A percentile compares a stretch with the other conserved stretches of the same genome.
phyloP scores from a whole-genome alignment of 2,113 vertebrate species.

The Microcebus ravelobensis region DNA sequence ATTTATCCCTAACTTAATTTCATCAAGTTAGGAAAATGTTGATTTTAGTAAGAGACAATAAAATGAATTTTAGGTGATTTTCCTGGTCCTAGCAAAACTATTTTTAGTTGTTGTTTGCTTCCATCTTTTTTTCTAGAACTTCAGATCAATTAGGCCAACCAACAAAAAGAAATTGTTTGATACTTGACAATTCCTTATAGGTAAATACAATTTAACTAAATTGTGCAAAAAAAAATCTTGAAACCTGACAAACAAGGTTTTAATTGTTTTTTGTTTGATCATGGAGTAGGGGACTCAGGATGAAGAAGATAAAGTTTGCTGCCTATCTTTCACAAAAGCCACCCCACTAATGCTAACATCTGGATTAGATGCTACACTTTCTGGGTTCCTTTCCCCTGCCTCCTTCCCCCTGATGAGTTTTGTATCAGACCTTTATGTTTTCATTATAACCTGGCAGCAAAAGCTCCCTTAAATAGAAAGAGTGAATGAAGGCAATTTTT shows the following conservation, averaged over 20 bases:
- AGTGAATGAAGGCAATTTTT: constrained; percentile 83
- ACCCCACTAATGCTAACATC: constrained; percentile 65
- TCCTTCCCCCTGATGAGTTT: constrained; percentile 54
- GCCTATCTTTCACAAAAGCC: constrained; percentile 57
- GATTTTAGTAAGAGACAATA: not conserved
- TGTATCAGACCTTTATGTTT: constrained; percentile 78
- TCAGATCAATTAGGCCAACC: not conserved
- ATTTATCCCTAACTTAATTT: not conserved
- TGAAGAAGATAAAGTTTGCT: constrained; percentile 58
- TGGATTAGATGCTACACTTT: constrained; percentile 71
- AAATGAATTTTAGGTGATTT: not conserved
- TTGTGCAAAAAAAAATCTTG: not conserved
- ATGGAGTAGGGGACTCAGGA: not conserved
- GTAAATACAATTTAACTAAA: not conserved
- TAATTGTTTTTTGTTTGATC: not conserved
- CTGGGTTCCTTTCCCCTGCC: constrained; percentile 21
- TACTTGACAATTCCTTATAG: not conserved
- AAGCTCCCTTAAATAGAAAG: constrained; percentile 81
- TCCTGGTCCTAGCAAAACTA: not conserved
- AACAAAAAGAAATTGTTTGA: not conserved
- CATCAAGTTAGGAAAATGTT: not conserved
- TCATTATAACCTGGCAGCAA: constrained; percentile 80
- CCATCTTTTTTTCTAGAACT: not conserved
- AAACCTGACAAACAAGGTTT: not conserved
- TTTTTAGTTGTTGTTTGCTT: not conserved